Percentiles rank a stretch among this genome's conserved stretches.
phyloP scores from a whole-genome alignment of 2,113 vertebrate genomes.

The Festucalex cinctus region DNA sequence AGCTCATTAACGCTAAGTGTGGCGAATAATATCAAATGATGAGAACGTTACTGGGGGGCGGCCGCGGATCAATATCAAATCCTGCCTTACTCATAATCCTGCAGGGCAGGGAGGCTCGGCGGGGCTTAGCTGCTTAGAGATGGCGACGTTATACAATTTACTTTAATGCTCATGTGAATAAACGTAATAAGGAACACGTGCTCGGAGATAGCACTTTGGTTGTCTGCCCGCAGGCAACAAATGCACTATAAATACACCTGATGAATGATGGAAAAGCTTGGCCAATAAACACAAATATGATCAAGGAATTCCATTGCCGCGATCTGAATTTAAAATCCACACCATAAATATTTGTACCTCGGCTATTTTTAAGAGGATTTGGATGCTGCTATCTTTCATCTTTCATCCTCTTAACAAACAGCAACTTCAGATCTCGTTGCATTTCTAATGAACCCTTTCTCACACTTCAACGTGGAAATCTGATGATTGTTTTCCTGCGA shows the following conservation, averaged over 20 bases:
- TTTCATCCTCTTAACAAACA: constrained; percentile 33
- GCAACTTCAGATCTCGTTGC: constrained; percentile 56
- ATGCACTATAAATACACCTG: constrained; percentile 57
- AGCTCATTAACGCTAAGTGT: constrained; percentile 64
- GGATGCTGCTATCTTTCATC: constrained; percentile 43
- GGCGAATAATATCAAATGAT: constrained; percentile 73
- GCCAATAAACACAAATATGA: constrained; percentile 26
- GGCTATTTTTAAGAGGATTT: constrained; percentile 59
- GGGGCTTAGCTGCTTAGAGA: constrained; percentile 54
- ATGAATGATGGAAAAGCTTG: constrained; percentile 40
- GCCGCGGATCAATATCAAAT: constrained; percentile 73
- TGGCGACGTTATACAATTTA: constrained; percentile 55
- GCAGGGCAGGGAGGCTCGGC: constrained; percentile 52
- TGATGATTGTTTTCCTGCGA: constrained; percentile 16
- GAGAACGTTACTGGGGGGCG: constrained; percentile 71
- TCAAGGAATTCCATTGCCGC: constrained; percentile 31
- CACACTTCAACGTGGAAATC: constrained; percentile 34
- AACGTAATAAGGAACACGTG: constrained; percentile 55
- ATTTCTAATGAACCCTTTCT: constrained; percentile 56
- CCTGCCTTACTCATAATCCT: constrained; percentile 68
- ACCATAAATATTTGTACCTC: constrained; percentile 45
- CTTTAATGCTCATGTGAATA: constrained; percentile 58
- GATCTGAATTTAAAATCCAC: constrained; percentile 45
- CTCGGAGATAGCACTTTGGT: constrained; percentile 34
- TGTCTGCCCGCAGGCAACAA: constrained; percentile 46